Base-by-base conservation (phyloP, 1,140 invertebrate genomes). In the Anastrepha obliqua region DNA sequence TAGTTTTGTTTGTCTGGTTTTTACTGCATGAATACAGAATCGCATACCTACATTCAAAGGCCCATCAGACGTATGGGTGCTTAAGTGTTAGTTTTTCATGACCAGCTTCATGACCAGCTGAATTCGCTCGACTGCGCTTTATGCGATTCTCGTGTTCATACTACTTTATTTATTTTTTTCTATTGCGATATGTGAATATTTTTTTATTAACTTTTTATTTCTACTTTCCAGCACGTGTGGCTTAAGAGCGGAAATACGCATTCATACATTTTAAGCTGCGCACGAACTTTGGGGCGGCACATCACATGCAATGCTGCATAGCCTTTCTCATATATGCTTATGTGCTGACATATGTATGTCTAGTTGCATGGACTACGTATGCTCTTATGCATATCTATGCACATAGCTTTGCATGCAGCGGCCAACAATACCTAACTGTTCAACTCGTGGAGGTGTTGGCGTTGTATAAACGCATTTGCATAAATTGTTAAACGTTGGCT, bases 391-490 rank as follows among this genome's bases (percentile, higher is more conserved):
- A 55, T 9, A 55, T 55, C 51, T 55, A 55, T 62, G 60, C 15
- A 4, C 3, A 62, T 62, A 62, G 3, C 60, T 8, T 58, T 62
- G 15, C 60, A 39, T 39, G 5, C 64, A 39, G 0, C 7, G 1
- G 11, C 17, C 13, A 13, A 5, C 60, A 62, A 1, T 17, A 62
- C 7, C 60, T 62, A 62, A 7, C 51, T 9, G 15, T 4, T 4
- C 4, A 13, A 3, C 15, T 62, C 8, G 4, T 4, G 60, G 20
- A 55, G 74, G 74, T 81, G 74, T 81, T 81, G 47, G 47, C 74
- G 47, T 81, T 81, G 11, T 81, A 58, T 81, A 81, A 81, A 81
- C 74, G 74, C 47, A 81, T 81, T 81, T 81, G 74, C 47, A 81
- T 81, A 81, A 81, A 81, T 81, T 81, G 47, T 55, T 81, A 81